phyloP scores from a whole-genome alignment of 37 sponge, comb jelly and placozoan genomes.

The Mnemiopsis leidyi region DNA sequence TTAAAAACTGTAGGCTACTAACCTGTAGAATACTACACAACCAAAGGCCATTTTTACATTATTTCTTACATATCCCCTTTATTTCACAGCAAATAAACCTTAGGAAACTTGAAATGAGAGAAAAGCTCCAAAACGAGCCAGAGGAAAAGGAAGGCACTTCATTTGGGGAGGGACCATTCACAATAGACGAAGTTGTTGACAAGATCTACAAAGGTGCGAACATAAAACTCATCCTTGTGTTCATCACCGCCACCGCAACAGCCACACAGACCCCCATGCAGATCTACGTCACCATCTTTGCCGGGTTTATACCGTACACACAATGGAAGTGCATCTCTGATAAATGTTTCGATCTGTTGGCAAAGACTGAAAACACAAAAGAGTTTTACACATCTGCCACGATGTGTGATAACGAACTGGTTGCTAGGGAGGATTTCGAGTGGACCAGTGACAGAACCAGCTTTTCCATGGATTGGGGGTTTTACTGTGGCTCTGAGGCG shows the following conservation, averaged over 20 bases:
- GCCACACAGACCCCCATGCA: neutral
- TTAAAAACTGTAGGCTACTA: too few relatives aligned
- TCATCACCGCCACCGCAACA: neutral
- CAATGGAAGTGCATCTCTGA: neutral
- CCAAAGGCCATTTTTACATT: too few relatives aligned
- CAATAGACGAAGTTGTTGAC: neutral
- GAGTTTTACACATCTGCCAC: neutral
- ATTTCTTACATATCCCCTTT: too few relatives aligned
- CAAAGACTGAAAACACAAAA: neutral
- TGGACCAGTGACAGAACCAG: neutral
- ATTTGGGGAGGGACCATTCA: neutral
- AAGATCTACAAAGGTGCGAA: neutral
- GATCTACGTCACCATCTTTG: conserved; percentile 28
- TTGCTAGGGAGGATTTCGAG: neutral
- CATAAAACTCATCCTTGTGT: neutral
- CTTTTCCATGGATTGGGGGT: neutral
- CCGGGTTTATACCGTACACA: neutral
- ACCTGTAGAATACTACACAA: too few relatives aligned
- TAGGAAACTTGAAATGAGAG: too few relatives aligned
- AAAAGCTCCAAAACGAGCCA: too few relatives aligned
- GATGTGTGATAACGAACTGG: neutral
- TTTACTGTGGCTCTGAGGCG: neutral
- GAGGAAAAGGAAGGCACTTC: neutral
- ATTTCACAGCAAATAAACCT: too few relatives aligned
- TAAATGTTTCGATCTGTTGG: neutral